Conservation (phyloP, 2,113 vertebrate species). For the Tragelaphus buxtoni region DNA sequence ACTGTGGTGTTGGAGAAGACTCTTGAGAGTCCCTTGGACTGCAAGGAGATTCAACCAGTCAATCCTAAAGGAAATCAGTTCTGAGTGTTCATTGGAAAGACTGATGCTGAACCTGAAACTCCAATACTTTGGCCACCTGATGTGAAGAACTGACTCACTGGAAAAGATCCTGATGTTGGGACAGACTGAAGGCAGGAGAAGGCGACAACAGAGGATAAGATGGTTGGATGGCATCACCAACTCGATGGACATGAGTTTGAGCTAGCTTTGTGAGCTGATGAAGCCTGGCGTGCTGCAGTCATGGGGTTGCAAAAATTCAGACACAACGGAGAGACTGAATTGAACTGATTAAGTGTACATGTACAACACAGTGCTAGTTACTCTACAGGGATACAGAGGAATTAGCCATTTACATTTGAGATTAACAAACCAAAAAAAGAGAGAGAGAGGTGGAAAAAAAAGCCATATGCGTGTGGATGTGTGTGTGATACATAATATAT, state of each 20-base stretch:
- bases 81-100: not conserved
- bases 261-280: not conserved
- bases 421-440: slow-evolving; percentile 10
- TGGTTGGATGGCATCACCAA: not conserved
- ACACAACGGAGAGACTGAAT: not conserved
- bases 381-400: not conserved
- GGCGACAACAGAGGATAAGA: not conserved
- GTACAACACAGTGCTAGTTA: slow-evolving; percentile 40
- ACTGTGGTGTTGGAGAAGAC: not conserved
- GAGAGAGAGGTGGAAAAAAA: not conserved
- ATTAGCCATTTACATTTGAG: slow-evolving; percentile 48
- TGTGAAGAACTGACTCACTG: not conserved
- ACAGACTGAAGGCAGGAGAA: not conserved
- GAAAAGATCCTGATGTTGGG: not conserved
- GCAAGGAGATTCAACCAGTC: not conserved
- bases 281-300: not conserved
- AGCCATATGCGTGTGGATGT: not conserved
- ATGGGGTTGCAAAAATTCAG: not conserved
- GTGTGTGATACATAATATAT: not conserved
- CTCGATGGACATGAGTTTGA: not conserved
- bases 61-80: not conserved
- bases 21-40: not conserved
- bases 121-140: not conserved
- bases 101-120: not conserved
- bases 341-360: slow-evolving; percentile 40